These are phyloP conservation scores for Embiotoca jacksoni DNA, from an alignment of 2,113 vertebrate genomes.

Conservation along the genomic window DNA sequence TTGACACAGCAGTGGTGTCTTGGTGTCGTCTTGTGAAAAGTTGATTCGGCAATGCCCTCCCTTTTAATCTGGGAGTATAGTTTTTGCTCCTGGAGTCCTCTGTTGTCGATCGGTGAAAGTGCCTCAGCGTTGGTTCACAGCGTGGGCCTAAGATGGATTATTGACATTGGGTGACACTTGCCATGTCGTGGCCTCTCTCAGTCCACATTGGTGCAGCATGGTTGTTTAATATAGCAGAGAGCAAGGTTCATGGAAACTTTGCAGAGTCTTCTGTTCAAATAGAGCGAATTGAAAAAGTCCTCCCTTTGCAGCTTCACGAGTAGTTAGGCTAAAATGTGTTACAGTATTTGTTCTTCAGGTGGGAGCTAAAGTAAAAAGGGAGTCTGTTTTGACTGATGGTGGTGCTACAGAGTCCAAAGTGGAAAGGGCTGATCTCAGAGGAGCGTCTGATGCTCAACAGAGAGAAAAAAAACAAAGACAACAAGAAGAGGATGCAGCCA, in stretches of 20 bases:
- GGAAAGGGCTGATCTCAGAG: no score
- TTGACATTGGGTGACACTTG: constrained; percentile 43
- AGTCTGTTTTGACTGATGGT: no score
- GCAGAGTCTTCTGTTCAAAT: neutral
- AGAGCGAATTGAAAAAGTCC: neutral
- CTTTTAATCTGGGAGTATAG: constrained; percentile 35
- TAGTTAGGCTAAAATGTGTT: neutral
- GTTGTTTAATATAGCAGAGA: constrained; percentile 19
- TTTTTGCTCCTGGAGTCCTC: constrained; percentile 26
- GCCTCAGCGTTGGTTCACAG: constrained; percentile 13
- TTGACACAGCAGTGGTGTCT: constrained; percentile 4
- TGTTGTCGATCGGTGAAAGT: constrained; percentile 25
- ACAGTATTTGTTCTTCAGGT: constrained; percentile 24
- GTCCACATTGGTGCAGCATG: neutral
- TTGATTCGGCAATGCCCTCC: constrained; percentile 8
- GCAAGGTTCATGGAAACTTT: constrained; percentile 41
- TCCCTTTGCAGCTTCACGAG: neutral
- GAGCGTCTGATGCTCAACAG: no score
- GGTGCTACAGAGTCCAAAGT: no score
- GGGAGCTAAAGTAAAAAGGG: neutral
- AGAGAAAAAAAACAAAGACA: no score
- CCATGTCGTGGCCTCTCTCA: constrained; percentile 17
- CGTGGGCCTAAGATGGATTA: constrained; percentile 31
- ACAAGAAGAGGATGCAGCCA: no score
- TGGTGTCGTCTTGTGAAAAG: constrained; percentile 32